Conservation (phyloP, 2,888 invertebrate genomes). For the Bellardia pandia region DNA sequence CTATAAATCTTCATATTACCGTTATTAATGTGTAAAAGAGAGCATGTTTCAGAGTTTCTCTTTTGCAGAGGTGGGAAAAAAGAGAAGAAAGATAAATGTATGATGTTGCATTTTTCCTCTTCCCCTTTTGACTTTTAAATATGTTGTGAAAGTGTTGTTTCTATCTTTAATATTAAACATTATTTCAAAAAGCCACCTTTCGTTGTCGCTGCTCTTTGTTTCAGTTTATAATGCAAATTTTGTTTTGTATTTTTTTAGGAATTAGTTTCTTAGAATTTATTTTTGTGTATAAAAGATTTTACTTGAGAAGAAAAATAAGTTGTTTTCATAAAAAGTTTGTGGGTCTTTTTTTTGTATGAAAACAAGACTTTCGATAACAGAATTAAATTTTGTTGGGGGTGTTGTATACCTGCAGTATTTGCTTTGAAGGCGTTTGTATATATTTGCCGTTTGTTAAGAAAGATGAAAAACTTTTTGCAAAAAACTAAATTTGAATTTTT, state of each 20-base stretch:
- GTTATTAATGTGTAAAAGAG: too few relatives aligned
- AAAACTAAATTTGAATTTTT: too few relatives aligned
- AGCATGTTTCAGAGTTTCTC: too few relatives aligned
- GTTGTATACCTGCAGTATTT: background rate
- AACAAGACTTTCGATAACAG: conserved; percentile 47
- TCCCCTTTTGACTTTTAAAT: conserved; percentile 36
- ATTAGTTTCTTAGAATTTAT: background rate
- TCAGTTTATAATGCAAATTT: conserved; percentile 56
- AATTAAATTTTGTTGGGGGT: conserved; percentile 45
- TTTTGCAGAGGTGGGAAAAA: too few relatives aligned
- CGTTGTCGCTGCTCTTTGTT: conserved; percentile 25
- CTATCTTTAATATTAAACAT: conserved; percentile 59
- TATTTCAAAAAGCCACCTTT: conserved; percentile 66
- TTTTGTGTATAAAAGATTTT: background rate
- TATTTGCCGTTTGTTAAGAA: background rate
- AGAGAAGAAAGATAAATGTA: too few relatives aligned
- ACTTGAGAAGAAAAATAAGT: conserved; percentile 14
- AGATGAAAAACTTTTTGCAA: background rate
- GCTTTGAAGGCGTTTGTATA: conserved; percentile 23
- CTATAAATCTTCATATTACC: too few relatives aligned
- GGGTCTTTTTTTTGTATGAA: conserved; percentile 12
- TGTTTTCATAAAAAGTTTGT: conserved; percentile 29
- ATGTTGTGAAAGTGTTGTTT: conserved; percentile 41
- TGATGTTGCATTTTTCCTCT: background rate
- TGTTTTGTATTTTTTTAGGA: too few relatives aligned